Evolutionary conservation across 2,888 invertebrate genomes (phyloP), one percentile per base, ranked within the genome.

Genomic region (Parochlus steinenii): DNA sequence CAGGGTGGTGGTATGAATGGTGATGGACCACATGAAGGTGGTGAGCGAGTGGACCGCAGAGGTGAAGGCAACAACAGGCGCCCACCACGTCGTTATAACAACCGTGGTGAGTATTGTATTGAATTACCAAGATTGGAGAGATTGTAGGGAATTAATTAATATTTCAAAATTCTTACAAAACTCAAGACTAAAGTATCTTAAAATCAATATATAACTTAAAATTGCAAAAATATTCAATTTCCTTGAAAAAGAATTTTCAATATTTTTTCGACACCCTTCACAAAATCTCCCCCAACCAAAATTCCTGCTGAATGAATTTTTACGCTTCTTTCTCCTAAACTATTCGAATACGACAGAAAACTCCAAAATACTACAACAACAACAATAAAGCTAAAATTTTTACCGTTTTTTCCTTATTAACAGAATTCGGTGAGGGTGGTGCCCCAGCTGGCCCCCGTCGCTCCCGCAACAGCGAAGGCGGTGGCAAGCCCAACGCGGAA

Each of bases 361-460:
- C 20, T 19, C 11, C 6, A 4, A 31, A 31, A 31, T 14, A 16
- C 6, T 19, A 8, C 18, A 31, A 17, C 6, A 19, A 31, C 18
- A 18, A 5, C 10, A 6, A 16, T 29, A 16, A 15, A 4, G 14
- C 4, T 26, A 10, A 6, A 11, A 18, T 7, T 24, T 11, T 5
- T 25, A 18, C 24, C 24, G 26, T 14, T 14, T 12, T 10, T n/a
- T 23, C 11, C 5, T 12, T 40, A 39, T 14, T 42, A 39, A 49
- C 60, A 62, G 51, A 62, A 60, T 22, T 45, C 41, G 53, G 63
- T 48, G 62, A 64, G 48, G 46, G 46, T 37, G 47, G 47, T 30
- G 54, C 50, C 40, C 44, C 43, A 39, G 42, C 40, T 14, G 46
- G 62, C 58, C 71, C 71, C 51, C 71, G 74, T 37, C 48, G 50